Base-by-base conservation (phyloP, 2,113 vertebrate species). In the Vanacampus margaritifer region DNA sequence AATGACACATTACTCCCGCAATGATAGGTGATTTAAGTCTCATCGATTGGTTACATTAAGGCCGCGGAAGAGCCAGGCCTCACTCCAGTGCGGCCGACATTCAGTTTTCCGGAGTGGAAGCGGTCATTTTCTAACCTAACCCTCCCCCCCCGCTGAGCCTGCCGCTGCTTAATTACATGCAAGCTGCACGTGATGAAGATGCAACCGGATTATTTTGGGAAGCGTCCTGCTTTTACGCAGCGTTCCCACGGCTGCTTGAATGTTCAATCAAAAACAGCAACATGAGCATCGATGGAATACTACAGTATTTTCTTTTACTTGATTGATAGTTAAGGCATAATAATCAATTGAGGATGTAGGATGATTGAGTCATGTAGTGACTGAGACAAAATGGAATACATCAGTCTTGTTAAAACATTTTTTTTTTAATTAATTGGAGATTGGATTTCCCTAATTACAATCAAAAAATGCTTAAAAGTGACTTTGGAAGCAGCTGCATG, bases 1-100 rank as follows among this genome's bases (percentile, higher is more conserved):
- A 90, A 90, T 89, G 89, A 90, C 89, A 90, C 84, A 89, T 89
- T 86, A 89, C 86, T 32, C 83, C 82, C 72, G 78, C 87, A 87
- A 89, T 89, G 88, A 89, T 87, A 89, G 84, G 86, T 90, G 84
- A 89, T 89, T 89, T 79, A 90, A 90, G 84, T 89, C 82, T 77
- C 85, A 90, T 90, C 86, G 89, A 90, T 90, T 89, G 75, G 56
- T 87, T 88, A 83, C 89, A 89, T 90, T 90, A 90, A 89, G 84
- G 73, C 77, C 67, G 68, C 83, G 79, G 45, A n/a, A 68, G 65
- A 63, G 79, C 23, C 54, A 16, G 26, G 54, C 14, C 54, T 57
- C 26, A 32, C 26, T 32, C 11, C 13, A 57, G 13, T 32, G 54
- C 26, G 26, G 54, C 26, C 14, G 13, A 57, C 54, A 32, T 32